These are phyloP conservation scores for Dromiciops gliroides DNA, from an alignment of 2,113 vertebrate species.

Conservation along the genomic window DNA sequence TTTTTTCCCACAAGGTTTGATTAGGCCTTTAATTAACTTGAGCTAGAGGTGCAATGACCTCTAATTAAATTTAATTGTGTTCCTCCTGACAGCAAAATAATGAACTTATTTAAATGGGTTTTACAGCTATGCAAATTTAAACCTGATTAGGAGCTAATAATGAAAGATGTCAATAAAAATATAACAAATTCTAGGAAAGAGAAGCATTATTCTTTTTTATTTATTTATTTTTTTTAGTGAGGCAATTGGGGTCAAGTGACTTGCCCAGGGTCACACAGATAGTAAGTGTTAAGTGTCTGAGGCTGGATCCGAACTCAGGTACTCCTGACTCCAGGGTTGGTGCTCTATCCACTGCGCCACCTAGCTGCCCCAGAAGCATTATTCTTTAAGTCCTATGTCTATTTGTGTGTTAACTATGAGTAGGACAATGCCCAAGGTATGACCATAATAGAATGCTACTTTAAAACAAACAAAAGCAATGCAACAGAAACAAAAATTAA, in stretches of 20 bases:
- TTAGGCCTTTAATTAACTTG: constrained; percentile 83
- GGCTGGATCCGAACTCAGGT: no score
- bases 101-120: constrained; percentile 77
- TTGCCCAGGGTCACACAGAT: no score
- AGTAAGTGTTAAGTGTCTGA: no score
- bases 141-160: constrained; percentile 74
- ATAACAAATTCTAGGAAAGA: constrained; percentile 33
- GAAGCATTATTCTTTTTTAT: background rate
- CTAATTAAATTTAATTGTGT: constrained; percentile 82
- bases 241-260: no score
- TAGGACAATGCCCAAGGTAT: no score
- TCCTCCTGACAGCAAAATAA: constrained; percentile 78
- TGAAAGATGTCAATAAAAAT: constrained; percentile 65
- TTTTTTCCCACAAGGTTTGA: constrained; percentile 75
- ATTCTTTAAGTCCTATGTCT: background rate
- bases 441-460: background rate
- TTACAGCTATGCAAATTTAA: constrained; percentile 67
- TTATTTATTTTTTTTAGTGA: no score
- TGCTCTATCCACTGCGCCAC: no score
- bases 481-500: background rate
- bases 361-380: no score
- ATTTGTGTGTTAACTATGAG: background rate
- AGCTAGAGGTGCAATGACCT: constrained; percentile 77
- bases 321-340: no score
- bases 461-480: background rate